phyloP scores from a whole-genome alignment of 2,113 vertebrate species.

The Prietella phreatophila region DNA sequence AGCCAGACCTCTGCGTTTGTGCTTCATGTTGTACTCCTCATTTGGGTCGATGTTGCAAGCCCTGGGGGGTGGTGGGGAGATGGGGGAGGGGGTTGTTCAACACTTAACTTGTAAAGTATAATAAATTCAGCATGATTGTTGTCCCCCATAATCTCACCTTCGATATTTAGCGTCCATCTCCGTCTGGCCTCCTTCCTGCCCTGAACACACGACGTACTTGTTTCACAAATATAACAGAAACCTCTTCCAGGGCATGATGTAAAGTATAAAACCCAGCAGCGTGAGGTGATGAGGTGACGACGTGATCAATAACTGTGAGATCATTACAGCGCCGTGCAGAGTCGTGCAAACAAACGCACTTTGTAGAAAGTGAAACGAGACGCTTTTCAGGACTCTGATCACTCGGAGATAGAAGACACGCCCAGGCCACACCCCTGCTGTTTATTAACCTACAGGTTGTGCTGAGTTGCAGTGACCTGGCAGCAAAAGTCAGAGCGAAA shows the following conservation, averaged over 20 bases:
- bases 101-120: background rate
- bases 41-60: constrained; percentile 6
- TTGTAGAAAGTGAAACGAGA: background rate
- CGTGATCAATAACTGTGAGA: background rate
- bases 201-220: background rate
- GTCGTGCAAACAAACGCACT: background rate
- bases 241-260: background rate
- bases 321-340: background rate
- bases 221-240: background rate
- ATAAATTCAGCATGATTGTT: background rate
- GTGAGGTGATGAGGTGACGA: background rate
- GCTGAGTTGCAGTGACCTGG: too few relatives aligned
- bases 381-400: background rate
- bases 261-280: background rate
- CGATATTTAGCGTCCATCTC: constrained; percentile 26
- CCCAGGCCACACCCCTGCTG: background rate
- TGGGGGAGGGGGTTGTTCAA: background rate
- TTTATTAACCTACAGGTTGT: too few relatives aligned
- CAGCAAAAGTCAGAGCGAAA: too few relatives aligned
- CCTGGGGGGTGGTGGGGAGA: background rate
- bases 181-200: background rate
- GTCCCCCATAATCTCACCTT: constrained; percentile 18
- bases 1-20: constrained; percentile 80
- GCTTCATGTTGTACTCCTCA: constrained; percentile 85
- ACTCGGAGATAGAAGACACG: background rate